A percentile compares a stretch with the other conserved stretches of the same genome.
phyloP scores from a whole-genome alignment of 2,888 invertebrate species.

The Osedax fenrisi region DNA sequence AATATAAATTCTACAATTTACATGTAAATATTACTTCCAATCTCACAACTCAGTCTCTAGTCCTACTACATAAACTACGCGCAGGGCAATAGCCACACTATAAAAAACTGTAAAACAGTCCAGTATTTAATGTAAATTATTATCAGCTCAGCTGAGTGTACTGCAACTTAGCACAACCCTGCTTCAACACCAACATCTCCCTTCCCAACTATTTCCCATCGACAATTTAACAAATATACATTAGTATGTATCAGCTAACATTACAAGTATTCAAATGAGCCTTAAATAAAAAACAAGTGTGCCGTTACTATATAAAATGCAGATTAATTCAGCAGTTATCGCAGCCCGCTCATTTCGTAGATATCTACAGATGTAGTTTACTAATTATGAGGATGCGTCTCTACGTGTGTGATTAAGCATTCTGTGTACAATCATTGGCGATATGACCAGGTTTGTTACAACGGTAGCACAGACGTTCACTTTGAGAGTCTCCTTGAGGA shows the following conservation, averaged over 20 bases:
- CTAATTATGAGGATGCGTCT: background rate
- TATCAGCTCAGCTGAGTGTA: background rate
- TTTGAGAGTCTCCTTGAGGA: conserved; percentile 32
- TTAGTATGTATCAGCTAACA: background rate
- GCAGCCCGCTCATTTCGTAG: background rate
- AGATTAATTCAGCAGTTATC: too few species aligned
- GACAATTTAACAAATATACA: background rate
- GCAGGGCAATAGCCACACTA: background rate
- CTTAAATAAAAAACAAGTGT: background rate
- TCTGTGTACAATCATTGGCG: conserved; percentile 47
- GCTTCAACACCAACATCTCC: background rate
- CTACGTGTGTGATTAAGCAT: background rate
- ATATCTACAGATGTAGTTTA: background rate
- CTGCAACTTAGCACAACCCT: background rate
- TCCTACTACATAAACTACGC: background rate
- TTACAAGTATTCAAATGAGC: background rate
- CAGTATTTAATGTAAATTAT: background rate
- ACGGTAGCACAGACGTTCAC: conserved; percentile 41
- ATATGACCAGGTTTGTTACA: conserved; percentile 51
- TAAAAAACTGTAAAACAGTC: background rate
- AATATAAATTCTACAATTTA: background rate
- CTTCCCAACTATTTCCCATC: background rate
- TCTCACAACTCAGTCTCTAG: background rate
- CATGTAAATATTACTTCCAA: background rate
- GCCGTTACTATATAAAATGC: background rate